These are phyloP conservation scores for Dascillus cervinus DNA, from an alignment of 2,888 invertebrate genomes.

Conservation along the genomic window DNA sequence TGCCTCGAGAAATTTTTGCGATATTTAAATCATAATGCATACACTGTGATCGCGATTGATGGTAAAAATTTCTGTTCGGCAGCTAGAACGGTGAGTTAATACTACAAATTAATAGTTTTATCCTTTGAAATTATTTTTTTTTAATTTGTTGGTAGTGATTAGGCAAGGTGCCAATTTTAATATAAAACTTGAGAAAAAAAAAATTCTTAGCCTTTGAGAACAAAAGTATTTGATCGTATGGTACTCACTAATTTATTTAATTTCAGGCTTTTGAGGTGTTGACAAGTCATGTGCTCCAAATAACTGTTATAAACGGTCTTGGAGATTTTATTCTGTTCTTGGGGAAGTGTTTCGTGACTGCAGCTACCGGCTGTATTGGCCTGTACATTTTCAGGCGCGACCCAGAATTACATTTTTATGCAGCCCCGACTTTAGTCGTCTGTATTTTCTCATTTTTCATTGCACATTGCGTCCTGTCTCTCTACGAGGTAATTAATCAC, in stretches of 20 bases:
- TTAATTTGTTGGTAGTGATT: too few relatives aligned
- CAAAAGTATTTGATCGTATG: too few relatives aligned
- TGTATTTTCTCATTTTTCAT: conserved; percentile 86
- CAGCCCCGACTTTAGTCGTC: conserved; percentile 77
- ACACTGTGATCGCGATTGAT: conserved; percentile 88
- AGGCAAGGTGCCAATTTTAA: too few relatives aligned
- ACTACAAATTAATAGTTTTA: not conserved
- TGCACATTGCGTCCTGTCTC: conserved; percentile 84
- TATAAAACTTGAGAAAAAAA: too few relatives aligned
- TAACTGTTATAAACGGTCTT: conserved; percentile 85
- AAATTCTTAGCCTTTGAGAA: too few relatives aligned
- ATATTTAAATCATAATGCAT: conserved; percentile 90
- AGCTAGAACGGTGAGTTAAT: conserved; percentile 66
- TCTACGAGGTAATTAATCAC: conserved; percentile 92
- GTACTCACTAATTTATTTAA: conserved; percentile 17
- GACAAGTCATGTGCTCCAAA: conserved; percentile 74
- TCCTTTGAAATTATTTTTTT: not conserved
- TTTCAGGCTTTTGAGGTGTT: conserved; percentile 79
- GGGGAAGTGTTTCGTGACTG: conserved; percentile 77
- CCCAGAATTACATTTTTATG: conserved; percentile 70
- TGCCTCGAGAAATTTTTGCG: conserved; percentile 87
- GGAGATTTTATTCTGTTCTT: conserved; percentile 91
- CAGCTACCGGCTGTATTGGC: conserved; percentile 71
- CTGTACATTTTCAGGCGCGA: conserved; percentile 68
- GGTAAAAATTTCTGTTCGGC: conserved; percentile 87